A percentile compares a stretch with the other conserved stretches of the same genome.
Conservation (phyloP, 2,113 vertebrate species). For the Crotalus viridis region DNA sequence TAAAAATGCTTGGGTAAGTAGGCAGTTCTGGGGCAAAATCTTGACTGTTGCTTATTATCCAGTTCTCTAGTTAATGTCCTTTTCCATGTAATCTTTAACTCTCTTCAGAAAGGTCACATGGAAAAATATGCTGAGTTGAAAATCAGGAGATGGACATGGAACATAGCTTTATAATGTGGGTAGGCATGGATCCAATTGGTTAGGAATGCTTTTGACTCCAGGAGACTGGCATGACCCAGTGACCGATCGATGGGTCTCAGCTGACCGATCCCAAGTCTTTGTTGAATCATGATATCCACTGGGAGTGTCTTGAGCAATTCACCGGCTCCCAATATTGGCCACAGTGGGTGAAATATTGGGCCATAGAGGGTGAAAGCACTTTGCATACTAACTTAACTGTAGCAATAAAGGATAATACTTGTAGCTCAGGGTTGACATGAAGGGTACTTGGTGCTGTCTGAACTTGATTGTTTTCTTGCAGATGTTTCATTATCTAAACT, state of each 20-base stretch:
- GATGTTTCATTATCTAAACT: background rate
- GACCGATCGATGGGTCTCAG: background rate
- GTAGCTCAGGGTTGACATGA: background rate
- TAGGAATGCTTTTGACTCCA: background rate
- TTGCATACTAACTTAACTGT: background rate
- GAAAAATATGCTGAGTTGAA: background rate
- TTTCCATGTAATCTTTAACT: background rate
- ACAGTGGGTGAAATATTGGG: background rate
- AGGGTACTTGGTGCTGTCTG: background rate
- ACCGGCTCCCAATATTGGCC: background rate
- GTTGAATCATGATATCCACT: background rate
- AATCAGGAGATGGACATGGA: background rate
- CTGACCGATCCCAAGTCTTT: background rate
- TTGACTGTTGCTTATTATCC: background rate
- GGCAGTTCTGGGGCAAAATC: background rate
- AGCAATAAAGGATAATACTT: background rate
- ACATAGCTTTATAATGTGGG: background rate
- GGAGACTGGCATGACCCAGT: background rate
- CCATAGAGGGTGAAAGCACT: background rate
- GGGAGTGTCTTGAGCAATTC: background rate
- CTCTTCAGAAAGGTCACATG: background rate
- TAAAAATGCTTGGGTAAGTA: background rate
- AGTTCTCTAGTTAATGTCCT: background rate
- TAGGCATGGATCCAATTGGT: background rate
- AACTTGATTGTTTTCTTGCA: background rate